Percentiles rank a stretch among this genome's conserved stretches.
Conservation (phyloP, 2,113 vertebrate species). For the Pithys albifrons region DNA sequence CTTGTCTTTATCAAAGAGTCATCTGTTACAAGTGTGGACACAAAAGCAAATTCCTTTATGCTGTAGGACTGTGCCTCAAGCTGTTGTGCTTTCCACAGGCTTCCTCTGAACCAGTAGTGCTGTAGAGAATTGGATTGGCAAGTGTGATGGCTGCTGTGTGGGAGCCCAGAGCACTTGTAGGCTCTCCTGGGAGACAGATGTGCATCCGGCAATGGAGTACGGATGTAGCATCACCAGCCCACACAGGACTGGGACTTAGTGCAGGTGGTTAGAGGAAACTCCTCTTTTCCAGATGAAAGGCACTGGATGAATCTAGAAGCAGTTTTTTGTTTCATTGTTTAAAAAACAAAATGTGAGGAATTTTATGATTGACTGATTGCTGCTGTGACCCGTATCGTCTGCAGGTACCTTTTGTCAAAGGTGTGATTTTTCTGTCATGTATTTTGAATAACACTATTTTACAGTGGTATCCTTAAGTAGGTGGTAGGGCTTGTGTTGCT, state of each 20-base stretch:
- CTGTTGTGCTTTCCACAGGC: neutral
- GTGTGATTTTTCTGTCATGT: neutral
- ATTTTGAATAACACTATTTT: neutral
- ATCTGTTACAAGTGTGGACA: neutral
- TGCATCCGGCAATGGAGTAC: neutral
- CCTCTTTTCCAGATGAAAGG: slow-evolving; percentile 38
- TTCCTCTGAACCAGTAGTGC: neutral
- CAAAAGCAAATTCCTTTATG: neutral
- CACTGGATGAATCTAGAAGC: neutral
- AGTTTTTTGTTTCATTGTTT: neutral
- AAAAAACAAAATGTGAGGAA: neutral
- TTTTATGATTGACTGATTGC: neutral
- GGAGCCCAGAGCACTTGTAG: neutral
- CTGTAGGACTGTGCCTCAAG: neutral
- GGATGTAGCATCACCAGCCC: slow-evolving; percentile 38
- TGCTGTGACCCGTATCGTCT: neutral
- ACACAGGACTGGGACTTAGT: slow-evolving; percentile 54
- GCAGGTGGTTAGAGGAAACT: slow-evolving; percentile 47
- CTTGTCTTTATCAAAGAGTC: neutral
- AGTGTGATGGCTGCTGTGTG: neutral
- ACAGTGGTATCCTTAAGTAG: neutral
- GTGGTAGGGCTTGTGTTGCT: neutral
- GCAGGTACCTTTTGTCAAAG: neutral
- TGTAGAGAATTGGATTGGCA: rapidly evolving
- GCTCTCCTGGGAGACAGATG: neutral